Percentiles rank a stretch among this genome's conserved stretches.
Evolutionary conservation across 2,888 invertebrate species (phyloP).

Genomic region (Ashinkailepas kermadecensis): DNA sequence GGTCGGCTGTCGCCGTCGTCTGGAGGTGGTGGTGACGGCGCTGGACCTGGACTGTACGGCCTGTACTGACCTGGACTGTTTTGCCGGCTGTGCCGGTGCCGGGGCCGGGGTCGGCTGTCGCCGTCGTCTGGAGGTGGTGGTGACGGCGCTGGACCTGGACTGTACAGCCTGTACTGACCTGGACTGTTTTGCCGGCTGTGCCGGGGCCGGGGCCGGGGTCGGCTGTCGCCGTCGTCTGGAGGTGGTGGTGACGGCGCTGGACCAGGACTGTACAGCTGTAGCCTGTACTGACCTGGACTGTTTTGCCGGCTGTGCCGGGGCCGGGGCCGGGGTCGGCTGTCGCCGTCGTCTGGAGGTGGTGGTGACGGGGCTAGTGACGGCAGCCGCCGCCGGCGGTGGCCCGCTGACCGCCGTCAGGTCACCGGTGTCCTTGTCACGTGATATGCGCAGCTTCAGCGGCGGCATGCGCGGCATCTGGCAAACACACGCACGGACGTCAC

Average conservation of each 20-base stretch:
- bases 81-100: too few species aligned
- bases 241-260: too few species aligned
- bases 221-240: too few species aligned
- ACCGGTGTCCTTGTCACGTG: constrained; percentile 3
- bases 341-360: not conserved
- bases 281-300: not conserved
- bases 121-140: too few species aligned
- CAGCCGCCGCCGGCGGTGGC: not conserved
- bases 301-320: not conserved
- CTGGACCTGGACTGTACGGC: too few species aligned
- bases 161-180: too few species aligned
- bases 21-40: not conserved
- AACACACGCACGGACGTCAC: not conserved
- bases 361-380: not conserved
- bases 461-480: not conserved
- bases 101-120: too few species aligned
- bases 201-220: too few species aligned
- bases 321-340: not conserved
- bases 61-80: too few species aligned
- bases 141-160: too few species aligned
- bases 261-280: too few species aligned
- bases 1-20: not conserved
- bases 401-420: constrained; percentile 1
- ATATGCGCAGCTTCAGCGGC: constrained; percentile 13
- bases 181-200: too few species aligned